These are phyloP conservation scores for Lycaena phlaeas DNA, from an alignment of 2,888 invertebrate species.

Conservation along the genomic window DNA sequence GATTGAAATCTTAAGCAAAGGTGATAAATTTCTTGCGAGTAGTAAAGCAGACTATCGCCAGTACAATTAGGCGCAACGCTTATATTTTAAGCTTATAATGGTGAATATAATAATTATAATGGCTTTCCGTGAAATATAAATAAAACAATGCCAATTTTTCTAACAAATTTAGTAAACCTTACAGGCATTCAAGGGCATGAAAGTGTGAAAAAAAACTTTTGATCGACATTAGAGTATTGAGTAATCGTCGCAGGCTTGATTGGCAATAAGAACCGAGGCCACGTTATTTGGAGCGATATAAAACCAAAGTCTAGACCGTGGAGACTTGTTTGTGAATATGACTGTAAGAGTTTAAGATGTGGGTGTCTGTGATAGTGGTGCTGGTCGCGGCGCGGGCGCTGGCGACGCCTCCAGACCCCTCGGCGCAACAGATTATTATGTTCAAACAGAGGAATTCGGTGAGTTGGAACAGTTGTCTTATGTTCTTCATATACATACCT, in stretches of 20 bases:
- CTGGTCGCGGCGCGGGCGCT: slow-evolving; percentile 21
- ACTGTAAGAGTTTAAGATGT: slow-evolving; percentile 9
- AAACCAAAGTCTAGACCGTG: slow-evolving; percentile 15
- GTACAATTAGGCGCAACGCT: too few species aligned
- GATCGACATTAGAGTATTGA: slow-evolving; percentile 13
- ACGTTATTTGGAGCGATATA: slow-evolving; percentile 21
- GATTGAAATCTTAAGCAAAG: too few species aligned
- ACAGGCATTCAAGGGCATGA: neutral
- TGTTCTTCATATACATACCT: neutral
- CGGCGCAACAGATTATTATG: slow-evolving; percentile 35
- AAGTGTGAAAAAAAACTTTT: slow-evolving; percentile 5
- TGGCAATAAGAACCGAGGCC: slow-evolving; percentile 21
- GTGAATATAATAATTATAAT: too few species aligned
- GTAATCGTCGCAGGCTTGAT: slow-evolving; percentile 19
- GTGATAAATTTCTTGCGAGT: too few species aligned
- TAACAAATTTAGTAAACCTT: neutral
- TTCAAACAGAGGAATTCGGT: slow-evolving; percentile 38
- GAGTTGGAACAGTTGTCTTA: slow-evolving; percentile 12
- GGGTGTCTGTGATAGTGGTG: slow-evolving; percentile 17
- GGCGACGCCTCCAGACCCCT: slow-evolving; percentile 26
- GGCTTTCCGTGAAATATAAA: too few species aligned
- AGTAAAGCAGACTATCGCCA: too few species aligned
- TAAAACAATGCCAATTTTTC: too few species aligned
- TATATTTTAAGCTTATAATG: too few species aligned
- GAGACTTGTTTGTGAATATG: slow-evolving; percentile 15